Base-by-base conservation (phyloP, 92 coral and sea anemone species). In the Parazoanthus swiftii region DNA sequence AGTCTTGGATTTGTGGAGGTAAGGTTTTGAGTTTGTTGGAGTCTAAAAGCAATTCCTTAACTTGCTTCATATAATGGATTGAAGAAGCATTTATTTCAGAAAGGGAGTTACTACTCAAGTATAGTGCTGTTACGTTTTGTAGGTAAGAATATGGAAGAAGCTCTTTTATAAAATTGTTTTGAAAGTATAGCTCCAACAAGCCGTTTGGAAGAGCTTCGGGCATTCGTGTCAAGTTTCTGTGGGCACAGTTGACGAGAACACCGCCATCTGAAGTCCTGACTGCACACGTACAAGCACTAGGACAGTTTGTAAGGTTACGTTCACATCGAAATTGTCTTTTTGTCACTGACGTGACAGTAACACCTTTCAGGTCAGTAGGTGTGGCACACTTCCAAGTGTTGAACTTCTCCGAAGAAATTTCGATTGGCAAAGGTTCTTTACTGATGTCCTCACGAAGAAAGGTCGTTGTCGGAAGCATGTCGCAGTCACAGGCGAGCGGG, bases 371-470 rank as follows among this genome's bases (percentile, higher is more conserved):
- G 11, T 86, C 77, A 4, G 1, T 2, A 5, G 95, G 95, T 29
- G 81, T 75, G 39, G 91, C 82, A 68, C 98, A 95, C 58, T 90
- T 81, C 96, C 98, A 95, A 21, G 93, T 86, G 37, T 89, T 37
- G 89, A 94, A 94, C 16, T 91, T 92, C 8, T 26, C 18, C 29
- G 42, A 8, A 35, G 66, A 3, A 80, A 48, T 13, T 13, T 85
- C 16, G 56, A 18, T 21, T 26, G 86, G 50, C 29, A 80, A 68
- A 13, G 82, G 38, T 48, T 86, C 37, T 35, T 36, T 86, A 25
- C 35, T 77, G 29, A 81, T 71, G 56, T 89, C 66, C 0, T 56
- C 8, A 72, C 78, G 85, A 6, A 94, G 79, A 85, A 90, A 72
- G 21, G 80, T 91, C 23, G 70, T 65, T 1, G 89, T 26, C 9